Evolutionary conservation across 2,797 vertebrate species (phyloP).

Genomic region (Gallinago stenura): DNA sequence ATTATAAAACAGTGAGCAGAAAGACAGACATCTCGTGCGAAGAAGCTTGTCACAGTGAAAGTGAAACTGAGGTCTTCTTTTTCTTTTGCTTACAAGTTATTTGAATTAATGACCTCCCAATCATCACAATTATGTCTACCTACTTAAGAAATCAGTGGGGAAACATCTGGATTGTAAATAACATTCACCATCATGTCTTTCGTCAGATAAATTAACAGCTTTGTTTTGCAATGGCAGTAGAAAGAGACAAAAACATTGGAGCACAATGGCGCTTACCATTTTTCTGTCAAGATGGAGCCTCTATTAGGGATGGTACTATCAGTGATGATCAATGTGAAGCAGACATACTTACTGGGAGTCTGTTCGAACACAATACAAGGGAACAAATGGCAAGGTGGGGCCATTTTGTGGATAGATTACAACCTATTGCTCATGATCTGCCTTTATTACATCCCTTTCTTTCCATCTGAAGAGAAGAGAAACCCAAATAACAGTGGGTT

Average conservation of each 20-base stretch:
- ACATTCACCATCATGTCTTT: slow-evolving; percentile 52
- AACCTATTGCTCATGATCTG: slow-evolving; percentile 46
- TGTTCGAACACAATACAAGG: slow-evolving; percentile 45
- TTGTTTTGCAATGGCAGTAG: slow-evolving; percentile 55
- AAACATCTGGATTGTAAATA: slow-evolving; percentile 72
- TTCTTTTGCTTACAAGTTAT: slow-evolving; percentile 29
- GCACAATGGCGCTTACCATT: slow-evolving; percentile 22
- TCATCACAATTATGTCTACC: slow-evolving; percentile 31
- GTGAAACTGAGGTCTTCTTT: neutral
- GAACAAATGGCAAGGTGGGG: slow-evolving; percentile 56
- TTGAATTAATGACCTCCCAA: slow-evolving; percentile 41
- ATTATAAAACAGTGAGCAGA: slow-evolving; percentile 3
- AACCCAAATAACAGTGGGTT: slow-evolving; percentile 64
- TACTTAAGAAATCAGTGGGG: slow-evolving; percentile 66
- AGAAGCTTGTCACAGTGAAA: slow-evolving; percentile 2
- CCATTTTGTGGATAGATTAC: slow-evolving; percentile 57
- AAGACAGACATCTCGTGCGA: neutral
- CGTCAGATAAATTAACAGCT: slow-evolving; percentile 63
- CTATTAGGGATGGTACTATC: slow-evolving; percentile 53
- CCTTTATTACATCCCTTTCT: slow-evolving; percentile 58
- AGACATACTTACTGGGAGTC: slow-evolving; percentile 52
- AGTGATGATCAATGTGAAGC: slow-evolving; percentile 55
- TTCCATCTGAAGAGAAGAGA: slow-evolving; percentile 44
- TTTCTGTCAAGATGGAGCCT: slow-evolving; percentile 63
- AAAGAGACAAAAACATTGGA: slow-evolving; percentile 42